phyloP scores from a whole-genome alignment of 2,888 invertebrate genomes.

The Xestia xanthographa region DNA sequence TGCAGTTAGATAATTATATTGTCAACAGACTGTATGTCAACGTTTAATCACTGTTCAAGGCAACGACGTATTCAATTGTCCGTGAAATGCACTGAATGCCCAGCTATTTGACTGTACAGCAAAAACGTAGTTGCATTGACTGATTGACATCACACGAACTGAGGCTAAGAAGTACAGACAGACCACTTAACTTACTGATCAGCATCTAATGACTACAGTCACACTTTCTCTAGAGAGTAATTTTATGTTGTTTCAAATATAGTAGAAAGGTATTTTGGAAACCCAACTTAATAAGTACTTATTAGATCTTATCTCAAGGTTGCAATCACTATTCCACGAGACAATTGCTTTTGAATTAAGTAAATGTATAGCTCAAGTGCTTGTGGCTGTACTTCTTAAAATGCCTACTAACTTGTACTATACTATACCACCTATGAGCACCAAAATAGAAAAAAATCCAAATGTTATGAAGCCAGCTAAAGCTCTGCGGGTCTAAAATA shows the following conservation, averaged over 20 bases:
- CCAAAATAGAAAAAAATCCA: background rate
- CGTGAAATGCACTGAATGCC: slow-evolving; percentile 22
- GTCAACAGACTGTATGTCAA: slow-evolving; percentile 38
- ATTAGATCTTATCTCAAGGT: background rate
- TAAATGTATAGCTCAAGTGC: background rate
- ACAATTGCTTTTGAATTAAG: background rate
- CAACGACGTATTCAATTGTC: slow-evolving; percentile 13
- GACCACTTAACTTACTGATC: background rate
- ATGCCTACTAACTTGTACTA: background rate
- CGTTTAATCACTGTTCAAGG: slow-evolving; percentile 23
- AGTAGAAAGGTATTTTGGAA: background rate
- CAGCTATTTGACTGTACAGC: background rate
- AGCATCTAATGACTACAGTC: background rate
- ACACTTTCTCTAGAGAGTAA: background rate
- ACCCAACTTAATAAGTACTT: background rate
- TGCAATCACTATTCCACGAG: background rate
- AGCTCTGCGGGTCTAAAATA: too few species aligned
- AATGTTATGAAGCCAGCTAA: background rate
- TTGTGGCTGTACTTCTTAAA: background rate
- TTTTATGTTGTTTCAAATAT: background rate
- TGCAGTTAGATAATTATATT: slow-evolving; percentile 30
- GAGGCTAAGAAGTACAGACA: background rate
- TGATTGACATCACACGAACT: slow-evolving; percentile 11
- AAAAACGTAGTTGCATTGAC: slow-evolving; percentile 1
- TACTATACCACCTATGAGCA: background rate